These are phyloP conservation scores for Lycorma delicatula DNA, from an alignment of 1,140 invertebrate species.

Conservation along the genomic window DNA sequence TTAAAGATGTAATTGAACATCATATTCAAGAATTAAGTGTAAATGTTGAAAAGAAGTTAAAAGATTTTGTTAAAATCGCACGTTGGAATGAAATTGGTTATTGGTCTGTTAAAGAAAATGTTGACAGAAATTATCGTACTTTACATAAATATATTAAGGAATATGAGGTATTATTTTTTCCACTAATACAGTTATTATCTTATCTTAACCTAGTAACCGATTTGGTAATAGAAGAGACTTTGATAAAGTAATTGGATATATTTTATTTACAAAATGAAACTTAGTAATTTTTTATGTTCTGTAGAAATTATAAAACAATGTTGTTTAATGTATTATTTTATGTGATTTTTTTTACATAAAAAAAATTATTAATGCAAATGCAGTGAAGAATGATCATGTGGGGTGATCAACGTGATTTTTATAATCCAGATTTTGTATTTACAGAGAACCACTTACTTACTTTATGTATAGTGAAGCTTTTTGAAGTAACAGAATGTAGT, in stretches of 20 bases:
- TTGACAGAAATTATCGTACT: conserved; percentile 79
- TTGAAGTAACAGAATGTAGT: too few relatives aligned
- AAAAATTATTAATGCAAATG: too few relatives aligned
- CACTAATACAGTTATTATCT: too few relatives aligned
- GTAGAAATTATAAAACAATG: not conserved
- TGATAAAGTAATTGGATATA: not conserved
- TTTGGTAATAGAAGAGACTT: not conserved
- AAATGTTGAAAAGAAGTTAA: conserved; percentile 85
- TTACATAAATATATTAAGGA: conserved; percentile 80
- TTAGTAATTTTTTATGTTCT: not conserved
- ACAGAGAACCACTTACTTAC: too few relatives aligned
- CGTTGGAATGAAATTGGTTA: conserved; percentile 89
- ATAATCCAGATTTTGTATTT: too few relatives aligned
- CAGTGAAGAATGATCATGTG: too few relatives aligned
- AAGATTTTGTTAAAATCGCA: conserved; percentile 92
- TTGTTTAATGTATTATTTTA: too few relatives aligned
- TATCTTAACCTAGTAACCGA: too few relatives aligned
- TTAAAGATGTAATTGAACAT: conserved; percentile 50
- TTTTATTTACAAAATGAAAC: not conserved
- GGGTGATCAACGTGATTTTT: too few relatives aligned
- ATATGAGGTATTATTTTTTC: conserved; percentile 60
- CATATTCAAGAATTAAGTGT: conserved; percentile 54
- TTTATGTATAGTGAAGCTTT: too few relatives aligned
- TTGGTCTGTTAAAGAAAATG: conserved; percentile 81
- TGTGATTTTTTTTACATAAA: too few relatives aligned